These are phyloP conservation scores for Lichenostomus cassidix DNA, from an alignment of 2,113 vertebrate genomes.

Conservation along the genomic window DNA sequence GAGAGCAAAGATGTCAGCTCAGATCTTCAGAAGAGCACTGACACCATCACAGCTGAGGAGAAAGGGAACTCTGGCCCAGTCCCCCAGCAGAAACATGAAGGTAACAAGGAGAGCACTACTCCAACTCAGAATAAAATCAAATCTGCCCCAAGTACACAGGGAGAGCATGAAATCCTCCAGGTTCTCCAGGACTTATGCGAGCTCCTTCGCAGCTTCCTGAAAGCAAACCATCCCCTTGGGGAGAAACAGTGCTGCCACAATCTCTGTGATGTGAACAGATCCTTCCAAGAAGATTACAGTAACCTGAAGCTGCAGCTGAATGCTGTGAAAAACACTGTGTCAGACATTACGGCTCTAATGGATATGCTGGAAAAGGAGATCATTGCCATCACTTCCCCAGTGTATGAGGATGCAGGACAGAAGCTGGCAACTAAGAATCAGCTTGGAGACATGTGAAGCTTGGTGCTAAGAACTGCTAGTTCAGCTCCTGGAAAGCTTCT, in stretches of 20 bases:
- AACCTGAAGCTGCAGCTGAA: slow-evolving; percentile 68
- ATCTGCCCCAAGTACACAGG: fast-evolving
- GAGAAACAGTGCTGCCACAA: slow-evolving; percentile 36
- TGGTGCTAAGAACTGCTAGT: not conserved
- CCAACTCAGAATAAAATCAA: not conserved
- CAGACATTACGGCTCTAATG: slow-evolving; percentile 65
- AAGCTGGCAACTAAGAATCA: not conserved
- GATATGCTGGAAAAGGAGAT: slow-evolving; percentile 68
- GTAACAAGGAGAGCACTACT: not conserved
- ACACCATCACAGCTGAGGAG: not conserved
- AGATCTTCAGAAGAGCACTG: not conserved
- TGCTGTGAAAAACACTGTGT: slow-evolving; percentile 63
- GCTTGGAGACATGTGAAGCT: not conserved
- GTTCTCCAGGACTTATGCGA: slow-evolving; percentile 45
- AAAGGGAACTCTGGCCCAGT: not conserved
- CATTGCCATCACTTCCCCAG: slow-evolving; percentile 7
- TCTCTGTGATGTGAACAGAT: slow-evolving; percentile 23
- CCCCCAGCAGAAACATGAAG: not conserved
- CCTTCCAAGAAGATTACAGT: slow-evolving; percentile 66
- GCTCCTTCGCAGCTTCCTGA: slow-evolving; percentile 35
- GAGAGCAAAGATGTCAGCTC: not conserved
- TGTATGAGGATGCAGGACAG: slow-evolving; percentile 21
- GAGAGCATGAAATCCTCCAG: not conserved
- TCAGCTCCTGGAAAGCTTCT: not conserved
- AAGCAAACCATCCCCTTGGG: slow-evolving; percentile 9